Base-by-base conservation (phyloP, 2,797 vertebrate genomes). In the Bradypodion ventrale region DNA sequence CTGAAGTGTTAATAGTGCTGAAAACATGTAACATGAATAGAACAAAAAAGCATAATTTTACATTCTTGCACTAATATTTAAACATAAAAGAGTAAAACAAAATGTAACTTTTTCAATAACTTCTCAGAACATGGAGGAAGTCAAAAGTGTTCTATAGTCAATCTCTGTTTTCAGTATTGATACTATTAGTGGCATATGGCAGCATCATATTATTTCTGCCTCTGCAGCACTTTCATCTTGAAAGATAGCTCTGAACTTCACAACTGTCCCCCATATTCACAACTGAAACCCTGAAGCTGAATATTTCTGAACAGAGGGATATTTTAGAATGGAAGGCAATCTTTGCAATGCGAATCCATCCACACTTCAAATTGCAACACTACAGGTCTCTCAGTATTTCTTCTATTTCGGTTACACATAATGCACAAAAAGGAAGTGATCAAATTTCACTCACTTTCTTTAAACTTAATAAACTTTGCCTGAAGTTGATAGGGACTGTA, bases 181-280 rank as follows among this genome's bases (percentile, higher is more conserved):
- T 81, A 42, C 42, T 35, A 37, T 74, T 29, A 62, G 21, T 25
- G 37, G 77, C 44, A 78, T 76, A 85, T 74, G 15, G 37, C 63
- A 87, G 88, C 72, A 76, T 80, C 68, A 74, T 68, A 37, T 1
- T 82, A 83, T 0, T 90, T 75, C 75, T 16, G 66, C 40, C 37
- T 27, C 16, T 86, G n/a, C 42, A 85, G 81, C 5, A 59, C 78
- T 85, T 88, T 89, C 84, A 89, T 85, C 88, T 13, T 29, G 73
- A 32, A 91, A 80, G 86, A 90, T 27, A 72, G 83, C 83, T 89
- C 86, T 90, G 83, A 91, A 89, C 86, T 85, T 85, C 77, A 9
- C 0, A 0, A 1, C 40, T 84, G 80, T 90, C 75, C 49, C 80
- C 66, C 42, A 60, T 83, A 82, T 29, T 13, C 42, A 49, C 49